Percentiles rank a stretch among this genome's conserved stretches.
phyloP scores from a whole-genome alignment of 2,113 vertebrate genomes.

The Tor tambroides region DNA sequence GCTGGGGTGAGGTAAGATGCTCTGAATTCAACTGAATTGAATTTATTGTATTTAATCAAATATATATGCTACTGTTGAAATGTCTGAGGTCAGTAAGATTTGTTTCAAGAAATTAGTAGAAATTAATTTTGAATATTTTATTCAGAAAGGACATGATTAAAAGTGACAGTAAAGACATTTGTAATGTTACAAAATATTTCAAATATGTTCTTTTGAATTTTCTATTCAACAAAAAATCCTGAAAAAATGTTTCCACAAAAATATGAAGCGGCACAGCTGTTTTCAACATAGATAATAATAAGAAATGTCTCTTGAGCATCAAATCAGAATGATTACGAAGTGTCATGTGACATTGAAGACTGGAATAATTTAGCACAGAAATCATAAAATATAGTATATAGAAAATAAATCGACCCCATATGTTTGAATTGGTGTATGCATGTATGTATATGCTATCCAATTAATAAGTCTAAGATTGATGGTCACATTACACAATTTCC shows the following conservation, averaged over 20 bases:
- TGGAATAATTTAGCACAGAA: no score
- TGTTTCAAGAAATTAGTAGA: no score
- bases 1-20: conserved; percentile 74
- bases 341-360: no score
- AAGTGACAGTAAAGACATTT: neutral
- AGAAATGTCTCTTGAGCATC: neutral
- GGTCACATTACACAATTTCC: neutral
- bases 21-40: neutral
- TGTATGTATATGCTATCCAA: neutral
- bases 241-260: neutral
- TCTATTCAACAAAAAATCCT: neutral
- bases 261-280: neutral
- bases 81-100: neutral
- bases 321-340: neutral
- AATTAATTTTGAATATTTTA: neutral
- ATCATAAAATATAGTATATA: no score
- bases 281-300: neutral
- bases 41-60: neutral
- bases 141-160: neutral
- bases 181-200: neutral
- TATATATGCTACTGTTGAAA: neutral
- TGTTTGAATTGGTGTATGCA: no score
- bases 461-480: no score
- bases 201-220: neutral
- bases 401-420: no score